phyloP scores from a whole-genome alignment of 2,888 invertebrate species.

The Argyra leucocephala region DNA sequence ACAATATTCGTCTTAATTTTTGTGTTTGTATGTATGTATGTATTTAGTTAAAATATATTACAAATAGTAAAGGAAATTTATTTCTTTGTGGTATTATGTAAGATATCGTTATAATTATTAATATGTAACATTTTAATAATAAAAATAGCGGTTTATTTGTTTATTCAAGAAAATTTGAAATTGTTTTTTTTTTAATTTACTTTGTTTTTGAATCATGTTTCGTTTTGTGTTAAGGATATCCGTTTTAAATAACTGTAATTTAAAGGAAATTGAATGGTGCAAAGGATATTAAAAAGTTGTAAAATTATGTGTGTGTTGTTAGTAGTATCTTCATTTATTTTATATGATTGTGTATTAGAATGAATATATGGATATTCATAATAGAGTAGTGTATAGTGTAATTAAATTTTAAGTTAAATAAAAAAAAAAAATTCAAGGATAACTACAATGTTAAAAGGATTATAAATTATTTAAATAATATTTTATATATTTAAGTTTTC shows the following conservation, averaged over 20 bases:
- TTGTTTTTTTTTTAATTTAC: neutral
- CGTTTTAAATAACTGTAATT: constrained; percentile 4
- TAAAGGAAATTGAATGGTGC: neutral
- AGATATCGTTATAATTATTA: neutral
- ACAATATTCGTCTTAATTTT: neutral
- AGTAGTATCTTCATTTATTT: no score
- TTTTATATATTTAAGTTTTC: no score
- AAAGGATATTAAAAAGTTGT: neutral
- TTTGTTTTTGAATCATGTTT: neutral
- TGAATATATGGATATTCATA: no score
- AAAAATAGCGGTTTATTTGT: neutral
- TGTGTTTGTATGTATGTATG: neutral
- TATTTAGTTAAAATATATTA: neutral
- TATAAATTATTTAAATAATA: no score
- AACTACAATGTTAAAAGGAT: no score
- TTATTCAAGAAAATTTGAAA: neutral
- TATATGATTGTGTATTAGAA: no score
- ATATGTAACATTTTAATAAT: neutral
- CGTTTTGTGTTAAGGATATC: neutral
- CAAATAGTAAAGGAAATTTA: neutral
- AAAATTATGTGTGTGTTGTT: no score
- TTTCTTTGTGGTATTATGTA: neutral
- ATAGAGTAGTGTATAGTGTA: no score
- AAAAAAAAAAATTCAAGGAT: no score
- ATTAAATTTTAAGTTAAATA: no score